Percentiles rank a stretch among this genome's conserved stretches.
Evolutionary conservation across 2,113 vertebrate genomes (phyloP).

Genomic region (Hypomesus transpacificus): DNA sequence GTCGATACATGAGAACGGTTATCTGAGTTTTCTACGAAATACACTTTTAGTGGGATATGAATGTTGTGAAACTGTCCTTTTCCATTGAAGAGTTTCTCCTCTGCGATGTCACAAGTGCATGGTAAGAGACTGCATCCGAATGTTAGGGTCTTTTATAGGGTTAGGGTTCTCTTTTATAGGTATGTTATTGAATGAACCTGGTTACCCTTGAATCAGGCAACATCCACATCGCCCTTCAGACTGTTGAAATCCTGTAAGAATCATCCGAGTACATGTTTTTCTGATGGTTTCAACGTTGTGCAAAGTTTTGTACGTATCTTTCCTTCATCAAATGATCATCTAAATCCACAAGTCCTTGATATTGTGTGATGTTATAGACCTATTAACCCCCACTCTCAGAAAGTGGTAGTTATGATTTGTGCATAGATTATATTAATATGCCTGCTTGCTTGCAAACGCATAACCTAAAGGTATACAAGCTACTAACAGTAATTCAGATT

Average conservation of each 20-base stretch:
- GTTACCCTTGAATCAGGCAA: constrained; percentile 11
- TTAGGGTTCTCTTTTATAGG: too few species aligned
- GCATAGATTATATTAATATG: constrained; percentile 36
- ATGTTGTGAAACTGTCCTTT: background rate
- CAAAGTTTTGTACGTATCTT: background rate
- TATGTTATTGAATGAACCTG: background rate
- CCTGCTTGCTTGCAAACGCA: constrained; percentile 19
- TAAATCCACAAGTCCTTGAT: constrained; percentile 14
- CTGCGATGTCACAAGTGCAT: background rate
- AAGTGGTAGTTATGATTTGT: constrained; percentile 34
- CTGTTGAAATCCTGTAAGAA: background rate
- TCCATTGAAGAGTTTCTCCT: background rate
- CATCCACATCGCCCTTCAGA: background rate
- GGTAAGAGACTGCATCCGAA: constrained; percentile 18
- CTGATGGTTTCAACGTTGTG: constrained; percentile 7
- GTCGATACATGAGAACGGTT: background rate
- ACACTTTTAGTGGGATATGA: background rate
- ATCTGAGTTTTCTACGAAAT: background rate
- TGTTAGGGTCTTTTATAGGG: background rate
- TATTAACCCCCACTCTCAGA: constrained; percentile 5
- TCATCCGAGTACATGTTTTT: background rate
- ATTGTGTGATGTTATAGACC: constrained; percentile 11
- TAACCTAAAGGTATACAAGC: constrained; percentile 42
- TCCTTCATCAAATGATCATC: constrained; percentile 32
- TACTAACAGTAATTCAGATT: constrained; percentile 52